phyloP scores from a whole-genome alignment of 2,113 vertebrate species.

The Cyprinus carpio region DNA sequence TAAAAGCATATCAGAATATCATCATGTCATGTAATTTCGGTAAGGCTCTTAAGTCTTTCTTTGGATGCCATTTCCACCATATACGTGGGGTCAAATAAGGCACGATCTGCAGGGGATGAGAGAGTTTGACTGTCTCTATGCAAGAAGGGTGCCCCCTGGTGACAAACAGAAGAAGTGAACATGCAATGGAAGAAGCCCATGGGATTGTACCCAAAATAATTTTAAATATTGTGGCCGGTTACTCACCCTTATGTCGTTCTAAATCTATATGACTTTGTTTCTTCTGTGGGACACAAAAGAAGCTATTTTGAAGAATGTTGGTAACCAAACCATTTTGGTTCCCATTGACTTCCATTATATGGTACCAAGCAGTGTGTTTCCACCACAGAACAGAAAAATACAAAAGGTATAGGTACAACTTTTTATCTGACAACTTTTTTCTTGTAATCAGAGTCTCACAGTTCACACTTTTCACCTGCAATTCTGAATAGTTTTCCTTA shows the following conservation, averaged over 20 bases:
- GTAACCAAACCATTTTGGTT: not conserved
- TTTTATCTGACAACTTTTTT: too few species aligned
- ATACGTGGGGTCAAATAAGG: constrained; percentile 24
- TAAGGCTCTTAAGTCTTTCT: constrained; percentile 1
- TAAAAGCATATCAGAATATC: constrained; percentile 10
- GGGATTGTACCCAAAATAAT: not conserved
- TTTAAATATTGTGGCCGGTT: not conserved
- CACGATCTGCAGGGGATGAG: not conserved
- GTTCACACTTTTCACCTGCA: too few species aligned
- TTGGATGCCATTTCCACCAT: not conserved
- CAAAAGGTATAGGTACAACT: too few species aligned
- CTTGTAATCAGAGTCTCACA: too few species aligned
- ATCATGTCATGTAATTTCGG: constrained; percentile 27
- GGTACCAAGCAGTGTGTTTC: too few species aligned
- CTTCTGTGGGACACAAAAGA: not conserved
- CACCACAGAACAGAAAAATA: too few species aligned
- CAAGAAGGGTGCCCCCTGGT: constrained; percentile 28
- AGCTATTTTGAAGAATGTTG: not conserved
- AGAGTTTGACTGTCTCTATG: not conserved
- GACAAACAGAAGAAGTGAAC: not conserved
- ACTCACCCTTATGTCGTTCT: not conserved
- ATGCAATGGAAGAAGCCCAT: not conserved
- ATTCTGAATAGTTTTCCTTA: too few species aligned
- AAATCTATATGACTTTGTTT: not conserved
- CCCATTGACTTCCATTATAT: too few species aligned